These are phyloP conservation scores for Dromococcyx pavoninus DNA, from an alignment of 2,797 vertebrate genomes.

Conservation along the genomic window DNA sequence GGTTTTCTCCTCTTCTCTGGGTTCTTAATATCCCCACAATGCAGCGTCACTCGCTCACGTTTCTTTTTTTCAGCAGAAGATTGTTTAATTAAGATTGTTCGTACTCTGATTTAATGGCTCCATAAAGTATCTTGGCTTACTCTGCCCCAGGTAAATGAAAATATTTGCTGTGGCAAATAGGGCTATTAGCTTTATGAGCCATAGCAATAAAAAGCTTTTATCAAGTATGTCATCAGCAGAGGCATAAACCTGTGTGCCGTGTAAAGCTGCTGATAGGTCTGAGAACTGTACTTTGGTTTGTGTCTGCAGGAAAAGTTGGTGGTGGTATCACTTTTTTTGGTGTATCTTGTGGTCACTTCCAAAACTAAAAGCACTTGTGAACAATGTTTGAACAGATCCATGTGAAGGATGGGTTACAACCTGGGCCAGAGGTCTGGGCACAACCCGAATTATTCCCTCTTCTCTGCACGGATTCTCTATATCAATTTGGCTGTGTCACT, in stretches of 20 bases:
- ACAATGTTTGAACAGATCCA: not conserved
- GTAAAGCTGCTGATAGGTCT: constrained; percentile 20
- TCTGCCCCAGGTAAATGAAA: constrained; percentile 68
- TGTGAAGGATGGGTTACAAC: not conserved
- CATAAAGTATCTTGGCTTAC: constrained; percentile 52
- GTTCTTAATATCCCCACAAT: not conserved
- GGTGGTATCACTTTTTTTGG: not conserved
- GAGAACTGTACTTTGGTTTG: constrained; percentile 37
- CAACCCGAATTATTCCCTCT: not conserved
- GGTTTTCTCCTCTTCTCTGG: not conserved
- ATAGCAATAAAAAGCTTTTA: constrained; percentile 35
- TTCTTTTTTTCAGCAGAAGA: not conserved
- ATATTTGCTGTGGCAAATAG: constrained; percentile 72
- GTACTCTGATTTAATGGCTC: constrained; percentile 42
- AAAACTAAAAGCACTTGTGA: not conserved
- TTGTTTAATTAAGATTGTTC: constrained; percentile 67
- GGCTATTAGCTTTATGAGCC: constrained; percentile 71
- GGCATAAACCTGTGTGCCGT: constrained; percentile 53
- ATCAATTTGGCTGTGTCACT: not conserved
- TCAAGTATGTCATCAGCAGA: constrained; percentile 47
- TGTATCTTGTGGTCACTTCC: not conserved
- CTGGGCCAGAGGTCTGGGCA: not conserved
- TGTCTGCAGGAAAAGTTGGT: constrained; percentile 9
- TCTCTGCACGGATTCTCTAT: not conserved
- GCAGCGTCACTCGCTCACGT: not conserved